A percentile compares a stretch with the other conserved stretches of the same genome.
Evolutionary conservation across 2,797 vertebrate genomes (phyloP).

Genomic region (Harpagifer antarcticus): DNA sequence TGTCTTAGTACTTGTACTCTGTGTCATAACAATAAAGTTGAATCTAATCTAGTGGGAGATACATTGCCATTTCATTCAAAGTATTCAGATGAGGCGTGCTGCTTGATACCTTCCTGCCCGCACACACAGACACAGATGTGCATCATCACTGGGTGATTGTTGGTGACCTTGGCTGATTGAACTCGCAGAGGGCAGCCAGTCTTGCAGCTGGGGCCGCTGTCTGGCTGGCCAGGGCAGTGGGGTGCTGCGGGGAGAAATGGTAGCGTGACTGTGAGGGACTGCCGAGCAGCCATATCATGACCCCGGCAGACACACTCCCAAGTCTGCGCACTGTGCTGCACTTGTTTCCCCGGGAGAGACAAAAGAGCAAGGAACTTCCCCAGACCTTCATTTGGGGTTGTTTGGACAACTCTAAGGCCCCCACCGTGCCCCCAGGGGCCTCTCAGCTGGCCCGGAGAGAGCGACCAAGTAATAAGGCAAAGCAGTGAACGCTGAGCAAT

Average conservation of each 20-base stretch:
- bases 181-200: conserved; percentile 71
- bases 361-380: conserved; percentile 74
- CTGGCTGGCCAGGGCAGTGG: conserved; percentile 50
- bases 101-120: conserved; percentile 51
- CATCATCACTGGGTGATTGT: conserved; percentile 79
- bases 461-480: conserved; percentile 51
- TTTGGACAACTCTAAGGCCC: conserved; percentile 83
- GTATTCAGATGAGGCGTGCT: conserved; percentile 30
- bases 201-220: conserved; percentile 71
- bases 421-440: conserved; percentile 68
- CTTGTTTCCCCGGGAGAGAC: conserved; percentile 79
- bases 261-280: conserved; percentile 74
- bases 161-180: conserved; percentile 78
- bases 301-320: conserved; percentile 65
- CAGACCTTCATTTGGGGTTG: conserved; percentile 77
- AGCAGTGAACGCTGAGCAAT: conserved; percentile 66
- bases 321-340: conserved; percentile 77
- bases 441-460: conserved; percentile 66
- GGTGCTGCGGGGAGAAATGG: conserved; percentile 57
- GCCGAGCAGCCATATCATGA: conserved; percentile 64
- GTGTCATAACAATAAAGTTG: too few species aligned
- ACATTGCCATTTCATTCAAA: conserved; percentile 40
- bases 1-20: too few species aligned
- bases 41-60: conserved; percentile 1
- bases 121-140: conserved; percentile 74